phyloP scores from a whole-genome alignment of 2,888 invertebrate species.

The Lithosia quadra region DNA sequence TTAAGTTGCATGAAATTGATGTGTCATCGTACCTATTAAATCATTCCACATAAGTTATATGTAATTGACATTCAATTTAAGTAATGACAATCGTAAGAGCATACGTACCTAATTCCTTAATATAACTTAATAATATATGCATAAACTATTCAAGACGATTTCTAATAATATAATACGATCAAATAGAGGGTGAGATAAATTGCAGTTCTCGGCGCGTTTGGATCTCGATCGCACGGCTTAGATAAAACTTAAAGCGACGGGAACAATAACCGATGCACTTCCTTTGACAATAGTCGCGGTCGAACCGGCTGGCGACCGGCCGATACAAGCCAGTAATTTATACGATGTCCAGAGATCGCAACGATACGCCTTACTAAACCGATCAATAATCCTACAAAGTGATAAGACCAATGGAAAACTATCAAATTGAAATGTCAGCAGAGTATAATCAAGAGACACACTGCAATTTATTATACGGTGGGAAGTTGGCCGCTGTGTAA shows the following conservation, averaged over 20 bases:
- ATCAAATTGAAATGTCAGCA: slow-evolving; percentile 80
- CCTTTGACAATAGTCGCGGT: slow-evolving; percentile 78
- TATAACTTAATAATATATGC: too few relatives aligned
- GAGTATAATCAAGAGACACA: slow-evolving; percentile 68
- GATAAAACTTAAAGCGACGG: slow-evolving; percentile 77
- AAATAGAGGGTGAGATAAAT: slow-evolving; percentile 77
- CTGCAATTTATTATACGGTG: slow-evolving; percentile 62
- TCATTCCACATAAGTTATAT: slow-evolving; percentile 20
- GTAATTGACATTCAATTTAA: slow-evolving; percentile 23
- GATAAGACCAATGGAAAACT: slow-evolving; percentile 72
- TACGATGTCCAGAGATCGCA: slow-evolving; percentile 72
- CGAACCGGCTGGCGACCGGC: slow-evolving; percentile 51
- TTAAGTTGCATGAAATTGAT: slow-evolving; percentile 33
- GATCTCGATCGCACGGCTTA: slow-evolving; percentile 67
- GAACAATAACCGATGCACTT: slow-evolving; percentile 85
- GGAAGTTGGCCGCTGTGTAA: slow-evolving; percentile 50
- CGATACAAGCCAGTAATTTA: slow-evolving; percentile 69
- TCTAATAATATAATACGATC: slow-evolving; percentile 73
- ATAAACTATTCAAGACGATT: slow-evolving; percentile 70
- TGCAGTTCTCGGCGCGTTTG: slow-evolving; percentile 65
- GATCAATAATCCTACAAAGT: slow-evolving; percentile 80
- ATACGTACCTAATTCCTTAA: slow-evolving; percentile 50
- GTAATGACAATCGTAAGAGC: slow-evolving; percentile 33
- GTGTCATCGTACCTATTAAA: slow-evolving; percentile 33
- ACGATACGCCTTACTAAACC: slow-evolving; percentile 76